Evolutionary conservation across 1,140 invertebrate genomes (phyloP), one percentile per base, ranked within the genome.

Genomic region (Drosophila teissieri): DNA sequence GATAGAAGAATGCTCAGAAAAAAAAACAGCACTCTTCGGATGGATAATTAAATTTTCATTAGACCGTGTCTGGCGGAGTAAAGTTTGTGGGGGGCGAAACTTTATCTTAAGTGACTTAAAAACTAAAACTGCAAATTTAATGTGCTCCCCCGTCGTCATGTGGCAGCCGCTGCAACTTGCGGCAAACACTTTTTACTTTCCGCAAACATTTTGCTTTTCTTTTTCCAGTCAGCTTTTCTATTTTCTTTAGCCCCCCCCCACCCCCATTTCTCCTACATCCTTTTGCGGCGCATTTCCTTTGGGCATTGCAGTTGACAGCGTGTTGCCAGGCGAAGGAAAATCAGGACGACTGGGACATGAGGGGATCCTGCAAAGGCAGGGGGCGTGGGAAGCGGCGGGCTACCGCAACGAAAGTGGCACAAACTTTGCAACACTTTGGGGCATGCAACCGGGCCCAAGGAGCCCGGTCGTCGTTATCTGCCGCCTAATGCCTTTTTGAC

Each of bases 21-120:
- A 19, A 52, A 51, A 70, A 56, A 56, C 54, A n/a, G 31, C 49
- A 27, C 44, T 73, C 44, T 37, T 39, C 48, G 58, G 61, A 55
- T 88, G 58, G 65, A 88, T 83, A 83, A 88, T 89, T 89, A 69
- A 80, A 90, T 84, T 88, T 88, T 80, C 80, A 90, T 84, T 90
- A 78, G 73, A 63, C 46, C 55, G 48, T 52, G 58, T 74, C 68
- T 64, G 53, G 57, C 31, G 55, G 54, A 39, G 56, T 42, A 78
- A 76, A 76, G 74, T 63, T 80, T 60, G 54, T 11, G 37, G 37
- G 37, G 12, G 15, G 17, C 40, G 34, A 63, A 88, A 88, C 69
- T 86, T 88, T 73, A 79, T 79, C 65, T 72, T 86, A 89, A 86
- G 83, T 86, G 83, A 86, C 83, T 86, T 86, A 86, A 79, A 73